Conservation (phyloP, 2,888 invertebrate species). For the Arge pagana region DNA sequence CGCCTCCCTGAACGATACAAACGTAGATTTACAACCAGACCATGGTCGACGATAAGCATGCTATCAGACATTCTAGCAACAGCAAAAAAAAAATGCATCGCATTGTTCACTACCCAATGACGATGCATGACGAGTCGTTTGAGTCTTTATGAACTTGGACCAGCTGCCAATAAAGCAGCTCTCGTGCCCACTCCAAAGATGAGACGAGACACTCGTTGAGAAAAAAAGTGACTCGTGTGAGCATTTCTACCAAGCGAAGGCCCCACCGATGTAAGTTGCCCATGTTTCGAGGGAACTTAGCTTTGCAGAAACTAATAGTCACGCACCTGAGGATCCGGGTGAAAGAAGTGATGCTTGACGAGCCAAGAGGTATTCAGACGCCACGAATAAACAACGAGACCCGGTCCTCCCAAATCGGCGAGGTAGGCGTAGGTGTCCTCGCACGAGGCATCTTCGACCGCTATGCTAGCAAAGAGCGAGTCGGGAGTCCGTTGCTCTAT, state of each 20-base stretch:
- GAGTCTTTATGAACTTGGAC: too few relatives aligned
- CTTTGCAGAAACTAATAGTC: too few relatives aligned
- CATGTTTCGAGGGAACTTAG: too few relatives aligned
- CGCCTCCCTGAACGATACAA: conserved; percentile 61
- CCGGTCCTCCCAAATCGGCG: conserved; percentile 72
- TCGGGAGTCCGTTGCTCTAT: conserved; percentile 68
- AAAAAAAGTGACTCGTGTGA: too few relatives aligned
- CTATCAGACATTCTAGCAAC: neutral
- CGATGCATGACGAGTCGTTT: too few relatives aligned
- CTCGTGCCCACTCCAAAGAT: too few relatives aligned
- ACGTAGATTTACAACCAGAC: neutral
- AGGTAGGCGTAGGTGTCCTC: conserved; percentile 74
- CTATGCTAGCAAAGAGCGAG: conserved; percentile 77
- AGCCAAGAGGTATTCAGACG: conserved; percentile 74
- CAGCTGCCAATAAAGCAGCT: too few relatives aligned
- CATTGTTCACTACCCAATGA: too few relatives aligned
- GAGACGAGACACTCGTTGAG: too few relatives aligned
- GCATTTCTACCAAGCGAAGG: too few relatives aligned
- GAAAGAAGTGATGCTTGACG: conserved; percentile 72
- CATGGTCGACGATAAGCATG: too few relatives aligned
- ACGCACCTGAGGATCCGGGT: conserved; percentile 67
- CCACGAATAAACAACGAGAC: conserved; percentile 78
- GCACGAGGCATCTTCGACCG: conserved; percentile 75
- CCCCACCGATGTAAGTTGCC: too few relatives aligned
- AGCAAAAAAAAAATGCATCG: neutral